Conservation (phyloP, 2,888 invertebrate species). For the Parnassius mnemosyne region DNA sequence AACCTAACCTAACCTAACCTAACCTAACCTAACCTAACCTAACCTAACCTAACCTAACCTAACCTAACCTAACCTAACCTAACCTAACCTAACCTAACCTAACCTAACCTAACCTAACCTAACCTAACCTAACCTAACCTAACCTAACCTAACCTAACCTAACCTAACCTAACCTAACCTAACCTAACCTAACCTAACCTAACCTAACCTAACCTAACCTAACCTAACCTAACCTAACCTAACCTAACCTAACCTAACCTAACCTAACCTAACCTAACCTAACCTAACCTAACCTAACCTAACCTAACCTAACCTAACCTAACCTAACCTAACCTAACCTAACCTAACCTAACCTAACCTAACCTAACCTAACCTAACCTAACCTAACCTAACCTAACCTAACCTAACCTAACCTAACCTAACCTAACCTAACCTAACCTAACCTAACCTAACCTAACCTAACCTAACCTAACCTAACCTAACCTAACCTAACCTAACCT, state of each 20-base stretch:
- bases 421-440: too few species aligned
- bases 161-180: conserved; percentile 5
- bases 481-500: neutral
- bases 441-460: conserved; percentile 22
- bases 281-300: conserved; percentile 11
- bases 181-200: conserved; percentile 4
- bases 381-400: too few species aligned
- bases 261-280: conserved; percentile 9
- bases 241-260: too few species aligned
- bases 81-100: conserved; percentile 13
- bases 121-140: conserved; percentile 2
- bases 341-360: conserved; percentile 7
- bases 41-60: too few species aligned
- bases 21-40: too few species aligned
- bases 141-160: conserved; percentile 11
- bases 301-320: conserved; percentile 9
- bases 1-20: conserved; percentile 2
- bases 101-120: conserved; percentile 8
- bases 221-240: too few species aligned
- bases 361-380: conserved; percentile 4
- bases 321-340: conserved; percentile 4
- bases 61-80: conserved; percentile 9
- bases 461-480: neutral
- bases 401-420: too few species aligned
- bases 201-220: too few species aligned